Evolutionary conservation across 2,797 vertebrate genomes (phyloP).

Genomic region (Dryobates pubescens): DNA sequence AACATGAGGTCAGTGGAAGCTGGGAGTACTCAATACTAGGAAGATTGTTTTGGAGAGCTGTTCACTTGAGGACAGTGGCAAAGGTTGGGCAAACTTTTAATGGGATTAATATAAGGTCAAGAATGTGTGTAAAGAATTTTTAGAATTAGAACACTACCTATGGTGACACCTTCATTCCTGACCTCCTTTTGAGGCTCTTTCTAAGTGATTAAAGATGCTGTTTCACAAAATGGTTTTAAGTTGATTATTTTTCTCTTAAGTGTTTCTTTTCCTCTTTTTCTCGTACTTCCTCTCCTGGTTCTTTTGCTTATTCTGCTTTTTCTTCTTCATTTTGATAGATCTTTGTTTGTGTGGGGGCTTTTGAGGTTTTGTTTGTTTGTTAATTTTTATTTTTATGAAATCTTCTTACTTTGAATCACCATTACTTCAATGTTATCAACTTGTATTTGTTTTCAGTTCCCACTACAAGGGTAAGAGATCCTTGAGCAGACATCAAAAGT

Average conservation of each 20-base stretch:
- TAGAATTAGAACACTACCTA: neutral
- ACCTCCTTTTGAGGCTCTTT: neutral
- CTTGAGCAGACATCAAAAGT: neutral
- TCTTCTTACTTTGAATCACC: neutral
- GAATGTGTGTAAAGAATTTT: neutral
- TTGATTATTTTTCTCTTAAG: neutral
- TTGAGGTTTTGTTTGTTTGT: neutral
- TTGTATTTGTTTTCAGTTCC: neutral
- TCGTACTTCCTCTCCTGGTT: fast-evolving
- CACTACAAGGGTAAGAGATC: neutral
- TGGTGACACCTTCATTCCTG: neutral
- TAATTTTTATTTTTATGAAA: neutral
- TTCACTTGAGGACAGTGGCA: neutral
- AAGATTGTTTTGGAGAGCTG: neutral
- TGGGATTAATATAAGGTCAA: neutral
- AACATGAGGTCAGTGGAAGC: neutral
- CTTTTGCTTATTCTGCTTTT: neutral
- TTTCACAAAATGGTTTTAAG: neutral
- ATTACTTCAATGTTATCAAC: neutral
- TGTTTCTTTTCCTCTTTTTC: neutral
- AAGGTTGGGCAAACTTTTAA: neutral
- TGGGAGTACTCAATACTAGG: neutral
- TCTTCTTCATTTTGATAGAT: neutral
- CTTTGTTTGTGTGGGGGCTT: neutral
- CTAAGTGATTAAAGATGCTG: neutral